Base-by-base conservation (phyloP, 2,797 vertebrate species). In the Kryptopterus vitreolus region DNA sequence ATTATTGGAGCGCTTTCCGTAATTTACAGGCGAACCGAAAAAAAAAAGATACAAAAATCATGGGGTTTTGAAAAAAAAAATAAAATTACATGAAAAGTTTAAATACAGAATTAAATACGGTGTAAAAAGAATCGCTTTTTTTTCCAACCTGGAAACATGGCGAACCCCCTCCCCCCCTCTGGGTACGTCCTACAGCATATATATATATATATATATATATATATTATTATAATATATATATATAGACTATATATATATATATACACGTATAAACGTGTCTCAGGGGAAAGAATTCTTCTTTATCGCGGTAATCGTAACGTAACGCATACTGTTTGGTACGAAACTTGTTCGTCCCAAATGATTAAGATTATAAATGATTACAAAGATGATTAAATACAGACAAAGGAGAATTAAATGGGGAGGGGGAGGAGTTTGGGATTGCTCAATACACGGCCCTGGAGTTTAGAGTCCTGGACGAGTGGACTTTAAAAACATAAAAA, bases 381-480 rank as follows among this genome's bases (percentile, higher is more conserved):
- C 92, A 91, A 92, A 90, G 5, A 38, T 10, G 8, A 43, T 43
- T 83, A 83, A 76, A 86, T 84, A 82, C 76, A 86, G 87, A 92
- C 88, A 92, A 92, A 91, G 78, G 91, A n/a, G n/a, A n/a, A 43
- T 43, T 90, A 91, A 94, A 91, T 86, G 87, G n/a, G n/a, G 88
- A 93, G 92, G 24, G 93, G 93, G 92, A 76, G 26, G 81, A 78
- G 92, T 92, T 92, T 92, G 94, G 92, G 92, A 91, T 93, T n/a
- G 92, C 89, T 92, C 38, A 43, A 89, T 91, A 92, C 74, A 82
- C 82, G 90, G 90, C 94, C 93, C 93, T 68, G n/a, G 87, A 90
- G 91, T 94, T 97, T 97, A 97, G 95, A 95, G 96, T 97, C 96
- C 95, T 81, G 92, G 94, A 95, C 93, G 87, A 83, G 85, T 70